Evolutionary conservation across 2,888 invertebrate species (phyloP).

Genomic region (Lymantria monacha): DNA sequence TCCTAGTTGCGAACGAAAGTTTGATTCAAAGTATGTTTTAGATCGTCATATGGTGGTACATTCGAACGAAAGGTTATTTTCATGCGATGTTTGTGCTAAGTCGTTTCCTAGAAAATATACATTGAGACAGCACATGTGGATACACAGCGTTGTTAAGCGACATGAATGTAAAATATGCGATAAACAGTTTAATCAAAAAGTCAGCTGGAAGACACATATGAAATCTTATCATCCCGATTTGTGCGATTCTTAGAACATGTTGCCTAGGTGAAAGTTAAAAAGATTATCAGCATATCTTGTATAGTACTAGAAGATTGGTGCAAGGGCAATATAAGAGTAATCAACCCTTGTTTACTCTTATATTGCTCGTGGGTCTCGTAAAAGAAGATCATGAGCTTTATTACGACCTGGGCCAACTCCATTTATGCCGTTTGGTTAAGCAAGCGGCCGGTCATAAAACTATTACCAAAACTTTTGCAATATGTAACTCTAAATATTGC

Average conservation of each 20-base stretch:
- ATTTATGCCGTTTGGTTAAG: too few relatives aligned
- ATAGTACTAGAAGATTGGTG: too few relatives aligned
- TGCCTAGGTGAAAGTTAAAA: too few relatives aligned
- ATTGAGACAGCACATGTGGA: conserved; percentile 62
- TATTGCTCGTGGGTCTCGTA: too few relatives aligned
- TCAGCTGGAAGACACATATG: conserved; percentile 61
- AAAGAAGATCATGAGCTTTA: too few relatives aligned
- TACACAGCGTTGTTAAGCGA: conserved; percentile 59
- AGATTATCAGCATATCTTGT: too few relatives aligned
- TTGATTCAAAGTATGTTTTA: conserved; percentile 63
- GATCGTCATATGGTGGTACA: conserved; percentile 71
- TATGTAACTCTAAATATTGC: too few relatives aligned
- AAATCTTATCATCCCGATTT: conserved; percentile 59
- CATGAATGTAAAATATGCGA: conserved; percentile 56
- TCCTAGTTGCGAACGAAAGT: conserved; percentile 58
- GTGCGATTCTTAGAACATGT: conserved; percentile 24
- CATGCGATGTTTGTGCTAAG: conserved; percentile 71
- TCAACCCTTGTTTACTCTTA: too few relatives aligned
- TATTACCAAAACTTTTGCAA: too few relatives aligned
- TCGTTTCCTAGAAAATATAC: conserved; percentile 60
- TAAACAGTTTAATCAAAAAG: conserved; percentile 55
- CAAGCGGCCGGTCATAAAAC: too few relatives aligned
- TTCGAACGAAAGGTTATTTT: conserved; percentile 67
- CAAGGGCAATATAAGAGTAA: too few relatives aligned
- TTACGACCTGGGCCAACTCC: too few relatives aligned